phyloP scores from a whole-genome alignment of 2,888 invertebrate genomes.

The Ptychoptera contaminata region DNA sequence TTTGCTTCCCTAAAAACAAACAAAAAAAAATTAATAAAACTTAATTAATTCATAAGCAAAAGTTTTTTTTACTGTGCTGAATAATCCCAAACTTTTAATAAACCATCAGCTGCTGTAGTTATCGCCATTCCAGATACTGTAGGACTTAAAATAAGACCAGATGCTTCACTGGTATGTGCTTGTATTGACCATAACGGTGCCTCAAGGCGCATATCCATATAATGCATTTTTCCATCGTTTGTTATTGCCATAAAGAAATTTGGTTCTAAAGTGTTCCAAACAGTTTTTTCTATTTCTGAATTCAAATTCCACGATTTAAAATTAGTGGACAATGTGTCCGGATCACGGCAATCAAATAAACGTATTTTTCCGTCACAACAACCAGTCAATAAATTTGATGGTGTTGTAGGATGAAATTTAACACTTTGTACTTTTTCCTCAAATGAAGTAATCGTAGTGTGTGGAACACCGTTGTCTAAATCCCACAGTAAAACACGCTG shows the following conservation, averaged over 20 bases:
- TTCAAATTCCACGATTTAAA: constrained; percentile 47
- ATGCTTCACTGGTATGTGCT: constrained; percentile 73
- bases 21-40: not conserved
- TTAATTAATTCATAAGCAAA: not conserved
- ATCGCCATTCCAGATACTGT: constrained; percentile 59
- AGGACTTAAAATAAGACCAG: constrained; percentile 60
- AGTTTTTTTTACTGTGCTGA: constrained; percentile 19
- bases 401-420: constrained; percentile 69
- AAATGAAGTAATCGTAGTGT: constrained; percentile 57
- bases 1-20: not conserved
- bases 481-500: constrained; percentile 82
- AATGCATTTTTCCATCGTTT: constrained; percentile 49
- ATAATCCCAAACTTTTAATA: constrained; percentile 76
- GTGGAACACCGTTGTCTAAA: constrained; percentile 61
- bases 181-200: constrained; percentile 53
- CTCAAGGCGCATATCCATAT: constrained; percentile 53
- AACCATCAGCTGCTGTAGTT: constrained; percentile 63
- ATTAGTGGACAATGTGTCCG: constrained; percentile 33
- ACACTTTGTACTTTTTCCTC: constrained; percentile 73
- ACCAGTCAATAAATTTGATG: constrained; percentile 68
- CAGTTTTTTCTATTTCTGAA: constrained; percentile 68
- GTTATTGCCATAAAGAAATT: constrained; percentile 53
- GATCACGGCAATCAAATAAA: constrained; percentile 73
- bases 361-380: constrained; percentile 66
- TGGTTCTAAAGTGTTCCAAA: constrained; percentile 70